Evolutionary conservation across 2,888 invertebrate species (phyloP).

Genomic region (Megamerina dolium): DNA sequence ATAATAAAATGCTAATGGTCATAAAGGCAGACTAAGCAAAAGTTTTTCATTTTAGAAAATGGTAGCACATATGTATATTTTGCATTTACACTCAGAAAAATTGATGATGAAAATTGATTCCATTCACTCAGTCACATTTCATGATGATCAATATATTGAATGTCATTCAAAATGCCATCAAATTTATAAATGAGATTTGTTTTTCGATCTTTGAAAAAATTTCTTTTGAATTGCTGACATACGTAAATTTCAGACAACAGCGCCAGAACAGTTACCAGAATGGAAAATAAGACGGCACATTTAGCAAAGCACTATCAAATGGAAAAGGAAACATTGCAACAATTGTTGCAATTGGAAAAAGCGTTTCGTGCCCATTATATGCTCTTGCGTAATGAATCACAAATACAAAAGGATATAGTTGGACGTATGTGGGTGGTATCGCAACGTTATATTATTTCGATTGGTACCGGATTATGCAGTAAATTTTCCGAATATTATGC

Average conservation of each 20-base stretch:
- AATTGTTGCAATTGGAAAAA: constrained; percentile 28
- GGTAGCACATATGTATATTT: too few relatives aligned
- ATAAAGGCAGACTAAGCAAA: too few relatives aligned
- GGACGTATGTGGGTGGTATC: constrained; percentile 38
- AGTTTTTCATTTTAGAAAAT: too few relatives aligned
- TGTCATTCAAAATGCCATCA: constrained; percentile 2
- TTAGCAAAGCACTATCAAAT: constrained; percentile 18
- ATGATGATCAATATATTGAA: too few relatives aligned
- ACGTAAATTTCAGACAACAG: too few relatives aligned
- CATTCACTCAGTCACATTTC: too few relatives aligned
- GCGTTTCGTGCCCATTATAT: constrained; percentile 26
- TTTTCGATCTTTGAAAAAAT: too few relatives aligned
- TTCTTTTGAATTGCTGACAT: too few relatives aligned
- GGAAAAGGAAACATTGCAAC: constrained; percentile 26
- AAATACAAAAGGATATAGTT: constrained; percentile 28
- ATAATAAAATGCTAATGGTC: too few relatives aligned
- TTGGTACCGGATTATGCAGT: constrained; percentile 32
- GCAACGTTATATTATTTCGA: constrained; percentile 35
- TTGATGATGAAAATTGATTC: too few relatives aligned
- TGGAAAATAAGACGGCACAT: constrained; percentile 6
- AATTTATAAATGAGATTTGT: too few relatives aligned
- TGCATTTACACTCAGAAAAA: too few relatives aligned
- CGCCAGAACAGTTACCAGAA: background rate
- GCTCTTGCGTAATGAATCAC: constrained; percentile 27
- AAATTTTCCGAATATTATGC: constrained; percentile 35